Evolutionary conservation across 1,140 invertebrate species (phyloP).

Genomic region (Heliconius eleuchia): DNA sequence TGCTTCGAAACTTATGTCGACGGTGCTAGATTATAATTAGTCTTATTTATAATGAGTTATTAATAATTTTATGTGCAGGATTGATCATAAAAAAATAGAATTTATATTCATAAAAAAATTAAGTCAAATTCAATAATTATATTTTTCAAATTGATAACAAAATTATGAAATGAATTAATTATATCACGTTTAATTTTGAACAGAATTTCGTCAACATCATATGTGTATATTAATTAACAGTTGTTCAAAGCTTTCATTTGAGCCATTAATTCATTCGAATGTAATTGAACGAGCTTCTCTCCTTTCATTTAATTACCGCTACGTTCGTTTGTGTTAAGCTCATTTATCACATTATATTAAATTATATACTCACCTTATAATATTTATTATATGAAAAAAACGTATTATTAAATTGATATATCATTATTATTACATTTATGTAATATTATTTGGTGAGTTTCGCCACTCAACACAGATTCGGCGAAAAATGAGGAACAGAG

Average conservation of each 20-base stretch:
- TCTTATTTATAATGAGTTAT: neutral
- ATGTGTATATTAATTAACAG: conserved; percentile 31
- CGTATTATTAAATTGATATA: too few relatives aligned
- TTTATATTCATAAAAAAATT: too few relatives aligned
- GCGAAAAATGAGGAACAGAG: too few relatives aligned
- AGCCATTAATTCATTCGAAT: conserved; percentile 37
- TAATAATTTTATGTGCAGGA: too few relatives aligned
- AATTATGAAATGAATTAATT: neutral
- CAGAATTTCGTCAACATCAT: neutral
- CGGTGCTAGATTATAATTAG: neutral
- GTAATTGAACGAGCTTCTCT: conserved; percentile 41
- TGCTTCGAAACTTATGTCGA: neutral
- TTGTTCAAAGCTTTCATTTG: conserved; percentile 39
- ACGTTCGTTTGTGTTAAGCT: conserved; percentile 25
- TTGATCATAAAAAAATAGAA: too few relatives aligned
- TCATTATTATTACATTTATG: too few relatives aligned
- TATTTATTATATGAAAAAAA: too few relatives aligned
- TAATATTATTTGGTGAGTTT: too few relatives aligned
- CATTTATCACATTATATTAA: neutral
- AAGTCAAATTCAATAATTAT: too few relatives aligned
- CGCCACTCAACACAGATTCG: too few relatives aligned
- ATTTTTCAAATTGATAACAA: too few relatives aligned
- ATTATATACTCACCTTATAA: neutral
- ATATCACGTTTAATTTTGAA: neutral
- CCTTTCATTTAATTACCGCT: conserved; percentile 46